Evolutionary conservation across 2,797 vertebrate genomes (phyloP), one percentile per base, ranked within the genome.

Genomic region (Melanogrammus aeglefinus): DNA sequence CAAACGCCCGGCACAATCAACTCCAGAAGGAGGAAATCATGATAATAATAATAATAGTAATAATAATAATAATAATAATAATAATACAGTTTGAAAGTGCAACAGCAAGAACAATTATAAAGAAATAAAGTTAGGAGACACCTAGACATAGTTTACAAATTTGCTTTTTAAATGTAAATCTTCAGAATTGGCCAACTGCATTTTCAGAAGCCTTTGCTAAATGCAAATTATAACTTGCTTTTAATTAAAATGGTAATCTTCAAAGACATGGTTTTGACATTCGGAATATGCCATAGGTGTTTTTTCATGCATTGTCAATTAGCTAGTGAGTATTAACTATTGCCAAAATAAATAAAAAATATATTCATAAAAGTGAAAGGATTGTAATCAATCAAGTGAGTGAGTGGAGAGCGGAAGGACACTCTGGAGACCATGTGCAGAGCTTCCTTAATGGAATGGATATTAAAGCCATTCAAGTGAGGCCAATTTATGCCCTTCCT

Each of bases 381-480:
- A 83, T 74, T 80, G 82, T 51, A 77, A 91, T 92, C 88, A 87
- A 86, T 92, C 89, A 87, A 88, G 80, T 89, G 89, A 91, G 78
- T 84, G 84, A 88, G 87, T 85, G 81, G 81, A 86, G 84, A 81
- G 86, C 75, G 78, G 82, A 86, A 78, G 57, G 38, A 76, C 83
- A 78, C 84, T 83, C 86, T 77, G 82, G 86, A 90, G 89, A 84
- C 84, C 83, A 63, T 36, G 77, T 75, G 79, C 66, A 76, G 88
- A 81, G 85, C 82, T 79, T 84, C 76, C 74, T 84, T 91, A 92
- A 93, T 90, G 86, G 88, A 84, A 87, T 84, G 84, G 87, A 86
- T 91, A 91, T 92, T 90, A 93, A 92, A 92, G 84, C 84, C 87
- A 83, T 83, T 90, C 90, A 91, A 80, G 86, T 92, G 91, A 89